Base-by-base conservation (phyloP, 2,797 vertebrate species). In the Dallia pectoralis region DNA sequence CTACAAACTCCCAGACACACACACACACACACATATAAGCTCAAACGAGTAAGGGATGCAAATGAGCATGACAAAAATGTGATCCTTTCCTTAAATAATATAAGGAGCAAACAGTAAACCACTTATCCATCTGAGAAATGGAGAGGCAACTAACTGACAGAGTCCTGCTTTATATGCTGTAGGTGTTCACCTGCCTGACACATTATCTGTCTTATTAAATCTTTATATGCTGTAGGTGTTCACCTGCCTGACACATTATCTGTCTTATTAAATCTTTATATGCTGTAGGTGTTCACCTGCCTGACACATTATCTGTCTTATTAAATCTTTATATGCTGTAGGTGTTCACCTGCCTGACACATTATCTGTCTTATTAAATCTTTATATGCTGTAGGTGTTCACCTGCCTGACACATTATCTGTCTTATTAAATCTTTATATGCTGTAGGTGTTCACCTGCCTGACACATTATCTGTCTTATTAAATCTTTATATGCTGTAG, bases 121-220 rank as follows among this genome's bases (percentile, higher is more conserved):
- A 86, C 83, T 89, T 87, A 86, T 89, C 87, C 89, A 89, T 91
- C 86, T 86, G 88, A 87, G 87, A 87, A 91, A 91, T 91, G 86
- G 87, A 92, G 91, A 93, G 91, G 92, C 92, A 93, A 93, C 90
- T 91, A 90, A 93, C 92, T 93, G 91, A 93, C 89, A 90, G 88
- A 89, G 88, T 93, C 93, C 93, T 93, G 93, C 93, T 93, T 93
- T 93, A 93, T 91, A 91, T 87, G 14, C 40, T 44, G 40, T 44
- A 91, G 84, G 80, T 93, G 90, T 86, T 82, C 92, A 90, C 85
- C 83, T 83, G 85, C 86, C 4, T 79, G 89, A 92, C 89, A 89
- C 90, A 89, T 92, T 86, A 89, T n/a, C n/a, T n/a, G n/a, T n/a
- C n/a, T n/a, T n/a, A n/a, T n/a, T n/a, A n/a, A n/a, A n/a, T n/a